A percentile compares a stretch with the other conserved stretches of the same genome.
phyloP scores from a whole-genome alignment of 1,140 invertebrate genomes.

The Mizuhopecten yessoensis region DNA sequence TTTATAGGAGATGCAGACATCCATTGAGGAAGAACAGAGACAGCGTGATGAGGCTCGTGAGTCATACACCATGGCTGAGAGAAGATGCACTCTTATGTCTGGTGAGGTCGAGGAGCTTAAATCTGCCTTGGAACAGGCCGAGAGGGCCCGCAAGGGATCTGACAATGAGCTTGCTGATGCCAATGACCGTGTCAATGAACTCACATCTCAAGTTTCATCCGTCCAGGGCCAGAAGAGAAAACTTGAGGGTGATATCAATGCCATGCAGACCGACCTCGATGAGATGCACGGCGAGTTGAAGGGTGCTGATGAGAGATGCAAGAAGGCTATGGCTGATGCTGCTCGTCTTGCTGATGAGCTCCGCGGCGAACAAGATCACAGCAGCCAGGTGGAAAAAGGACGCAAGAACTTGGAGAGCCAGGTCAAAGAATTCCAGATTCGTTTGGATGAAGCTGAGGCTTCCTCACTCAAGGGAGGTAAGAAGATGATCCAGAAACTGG shows the following conservation, averaged over 20 bases:
- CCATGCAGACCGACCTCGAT: conserved; percentile 89
- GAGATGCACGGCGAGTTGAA: conserved; percentile 82
- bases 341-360: conserved; percentile 98
- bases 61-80: conserved; percentile 97
- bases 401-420: conserved; percentile 98
- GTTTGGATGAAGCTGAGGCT: conserved; percentile 97
- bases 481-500: conserved; percentile 87
- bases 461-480: conserved; percentile 99
- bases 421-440: conserved; percentile 97
- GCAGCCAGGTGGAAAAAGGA: conserved; percentile 98
- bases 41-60: conserved; percentile 98
- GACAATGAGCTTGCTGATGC: conserved; percentile 98
- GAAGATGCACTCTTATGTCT: conserved; percentile 96
- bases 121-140: conserved; percentile 96
- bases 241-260: conserved; percentile 97
- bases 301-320: conserved; percentile 79
- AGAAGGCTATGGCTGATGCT: conserved; percentile 98
- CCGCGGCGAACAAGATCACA: conserved; percentile 99
- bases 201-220: conserved; percentile 95
- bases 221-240: conserved; percentile 98
- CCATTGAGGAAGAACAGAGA: conserved; percentile 98
- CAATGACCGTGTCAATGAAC: conserved; percentile 98
- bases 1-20: conserved; percentile 85
- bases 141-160: conserved; percentile 97
- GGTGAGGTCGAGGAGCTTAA: conserved; percentile 98